Evolutionary conservation across 2,888 invertebrate genomes (phyloP).

Genomic region (Fragum fragum): DNA sequence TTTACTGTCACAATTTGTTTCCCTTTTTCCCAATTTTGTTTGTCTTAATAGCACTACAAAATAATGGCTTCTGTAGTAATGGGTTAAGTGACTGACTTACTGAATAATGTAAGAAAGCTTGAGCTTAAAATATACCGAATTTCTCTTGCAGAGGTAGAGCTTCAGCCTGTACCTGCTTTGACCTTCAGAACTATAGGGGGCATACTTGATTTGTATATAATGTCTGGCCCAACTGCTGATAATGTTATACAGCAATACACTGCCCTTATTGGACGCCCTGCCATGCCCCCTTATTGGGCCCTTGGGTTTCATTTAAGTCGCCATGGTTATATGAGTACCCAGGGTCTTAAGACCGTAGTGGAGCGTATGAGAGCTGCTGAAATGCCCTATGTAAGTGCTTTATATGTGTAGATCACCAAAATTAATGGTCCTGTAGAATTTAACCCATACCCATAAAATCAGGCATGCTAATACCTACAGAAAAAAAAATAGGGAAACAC

Average conservation of each 20-base stretch:
- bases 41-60: too few relatives aligned
- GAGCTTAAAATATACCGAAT: too few relatives aligned
- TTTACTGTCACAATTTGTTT: too few relatives aligned
- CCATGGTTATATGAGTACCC: constrained; percentile 85
- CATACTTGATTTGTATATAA: constrained; percentile 92
- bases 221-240: constrained; percentile 91
- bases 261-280: constrained; percentile 77
- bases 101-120: too few relatives aligned
- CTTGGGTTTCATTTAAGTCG: constrained; percentile 95
- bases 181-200: constrained; percentile 94
- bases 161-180: constrained; percentile 91
- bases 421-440: not conserved
- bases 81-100: too few relatives aligned
- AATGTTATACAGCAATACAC: constrained; percentile 86
- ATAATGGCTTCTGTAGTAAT: too few relatives aligned
- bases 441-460: too few relatives aligned
- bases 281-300: constrained; percentile 90
- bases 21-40: too few relatives aligned
- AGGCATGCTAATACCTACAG: too few relatives aligned
- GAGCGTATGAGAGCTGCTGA: constrained; percentile 71
- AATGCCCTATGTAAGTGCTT: constrained; percentile 75
- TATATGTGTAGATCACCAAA: not conserved
- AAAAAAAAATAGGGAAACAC: too few relatives aligned
- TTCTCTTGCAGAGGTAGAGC: constrained; percentile 68
- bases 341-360: constrained; percentile 71